phyloP scores from a whole-genome alignment of 2,113 vertebrate species.

The Labeo rohita region DNA sequence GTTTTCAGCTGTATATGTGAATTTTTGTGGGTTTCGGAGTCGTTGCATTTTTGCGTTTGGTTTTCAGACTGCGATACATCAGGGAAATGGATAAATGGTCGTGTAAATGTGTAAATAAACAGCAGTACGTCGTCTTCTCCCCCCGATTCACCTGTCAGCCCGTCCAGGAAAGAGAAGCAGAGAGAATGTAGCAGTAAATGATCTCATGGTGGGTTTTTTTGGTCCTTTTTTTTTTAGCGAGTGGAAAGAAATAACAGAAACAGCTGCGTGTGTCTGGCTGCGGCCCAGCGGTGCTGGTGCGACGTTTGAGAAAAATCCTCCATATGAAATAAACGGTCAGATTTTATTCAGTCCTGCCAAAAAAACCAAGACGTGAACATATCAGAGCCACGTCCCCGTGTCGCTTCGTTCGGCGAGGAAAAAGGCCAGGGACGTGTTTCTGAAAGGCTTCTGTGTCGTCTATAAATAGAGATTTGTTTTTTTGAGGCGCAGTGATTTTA shows the following conservation, averaged over 20 bases:
- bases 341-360: constrained; percentile 40
- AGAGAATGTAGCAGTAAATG: constrained; percentile 48
- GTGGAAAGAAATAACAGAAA: constrained; percentile 38
- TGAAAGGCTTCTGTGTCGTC: neutral
- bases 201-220: constrained; percentile 45
- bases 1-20: neutral
- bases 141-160: constrained; percentile 40
- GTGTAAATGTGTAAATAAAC: neutral
- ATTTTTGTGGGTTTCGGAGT: neutral
- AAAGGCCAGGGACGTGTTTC: neutral
- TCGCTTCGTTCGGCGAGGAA: neutral
- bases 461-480: constrained; percentile 20
- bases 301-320: constrained; percentile 40
- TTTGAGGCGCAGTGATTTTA: neutral
- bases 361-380: neutral
- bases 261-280: constrained; percentile 56
- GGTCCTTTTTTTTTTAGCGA: neutral
- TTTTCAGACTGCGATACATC: neutral
- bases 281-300: constrained; percentile 18
- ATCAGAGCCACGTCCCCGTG: neutral
- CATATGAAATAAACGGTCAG: neutral
- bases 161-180: constrained; percentile 4
- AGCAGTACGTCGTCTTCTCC: neutral
- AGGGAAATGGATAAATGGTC: neutral
- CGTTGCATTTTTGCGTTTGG: neutral